Base-by-base conservation (phyloP, 2,888 invertebrate species). In the Cerastis rubricosa region DNA sequence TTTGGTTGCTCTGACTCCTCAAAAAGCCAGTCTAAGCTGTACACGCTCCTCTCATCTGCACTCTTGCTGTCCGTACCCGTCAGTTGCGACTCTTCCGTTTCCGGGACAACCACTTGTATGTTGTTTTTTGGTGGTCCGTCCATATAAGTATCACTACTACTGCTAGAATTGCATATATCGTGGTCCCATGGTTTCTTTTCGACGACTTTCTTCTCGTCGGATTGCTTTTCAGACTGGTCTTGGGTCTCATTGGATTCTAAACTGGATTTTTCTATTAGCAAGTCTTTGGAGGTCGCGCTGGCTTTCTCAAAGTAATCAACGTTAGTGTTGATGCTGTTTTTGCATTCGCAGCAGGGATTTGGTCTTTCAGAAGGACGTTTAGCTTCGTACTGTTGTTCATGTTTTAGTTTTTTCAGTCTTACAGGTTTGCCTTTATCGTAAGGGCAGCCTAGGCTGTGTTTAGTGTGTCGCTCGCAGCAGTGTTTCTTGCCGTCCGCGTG, bases 251-350 rank as follows among this genome's bases (percentile, higher is more conserved):
- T 97, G 12, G 97, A 97, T 90, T 96, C 96, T 88, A 95, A 94
- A 86, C 97, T 95, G 83, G 96, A 96, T 92, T 97, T 97, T 88
- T 97, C 97, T 94, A 98, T 95, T 22, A 98, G 94, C 87, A 97
- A 97, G 93, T 98, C 98, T 94, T 98, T 98, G 22, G 98, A 98
- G 89, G 97, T 97, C 45, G 97, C 98, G 91, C 98, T 98, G 63
- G 97, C 97, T 90, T 97, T 97, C 89, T 98, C 98, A 81, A 97
- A 97, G 85, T 97, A 96, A 88, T 96, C 96, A 65, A 90, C 91
- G 75, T 89, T 91, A 45, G 90, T 82, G 80, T 91, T 82, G 40
- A 76, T 71, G 59, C 43, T 92, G 86, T 86, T 92, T 91, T 95
- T 95, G 90, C 95, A 95, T 78, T 95, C 95, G 75, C 95, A 96